A percentile compares a stretch with the other conserved stretches of the same genome.
These are phyloP conservation scores for Aurelia coerulea DNA, from an alignment of 30 jellyfish, hydroid and myxozoan genomes.

Conservation along the genomic window DNA sequence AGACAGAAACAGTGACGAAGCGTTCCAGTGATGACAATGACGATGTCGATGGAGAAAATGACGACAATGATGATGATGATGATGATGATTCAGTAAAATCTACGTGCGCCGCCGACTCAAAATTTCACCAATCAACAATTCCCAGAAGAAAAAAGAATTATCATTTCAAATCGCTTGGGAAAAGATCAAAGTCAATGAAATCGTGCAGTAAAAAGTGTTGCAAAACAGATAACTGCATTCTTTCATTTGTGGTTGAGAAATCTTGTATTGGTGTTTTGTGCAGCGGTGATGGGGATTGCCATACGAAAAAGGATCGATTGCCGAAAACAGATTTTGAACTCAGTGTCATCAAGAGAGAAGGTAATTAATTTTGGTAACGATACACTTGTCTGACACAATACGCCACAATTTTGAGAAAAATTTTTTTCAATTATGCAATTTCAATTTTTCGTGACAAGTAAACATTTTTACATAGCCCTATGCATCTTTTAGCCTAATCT, in stretches of 20 bases:
- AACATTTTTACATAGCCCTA: too few relatives aligned
- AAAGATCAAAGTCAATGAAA: slow-evolving; percentile 36
- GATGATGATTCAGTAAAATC: slow-evolving; percentile 1
- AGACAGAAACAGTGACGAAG: slow-evolving; percentile 7
- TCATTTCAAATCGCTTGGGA: slow-evolving; percentile 58
- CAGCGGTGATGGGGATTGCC: slow-evolving; percentile 89
- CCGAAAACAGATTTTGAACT: slow-evolving; percentile 62
- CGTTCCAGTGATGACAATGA: slow-evolving; percentile 73
- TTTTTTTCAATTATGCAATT: neutral
- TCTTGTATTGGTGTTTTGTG: slow-evolving; percentile 87
- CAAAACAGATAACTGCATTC: slow-evolving; percentile 79
- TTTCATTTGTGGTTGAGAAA: slow-evolving; percentile 74
- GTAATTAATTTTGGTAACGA: slow-evolving; percentile 3
- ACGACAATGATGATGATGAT: slow-evolving; percentile 19
- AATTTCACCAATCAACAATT: slow-evolving; percentile 65
- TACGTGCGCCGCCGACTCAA: slow-evolving; percentile 31
- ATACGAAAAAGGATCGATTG: slow-evolving; percentile 67
- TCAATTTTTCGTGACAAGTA: too few relatives aligned
- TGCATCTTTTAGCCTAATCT: too few relatives aligned
- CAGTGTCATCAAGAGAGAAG: slow-evolving; percentile 36
- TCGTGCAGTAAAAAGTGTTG: slow-evolving; percentile 91
- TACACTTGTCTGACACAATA: neutral
- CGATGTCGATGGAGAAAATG: slow-evolving; percentile 7
- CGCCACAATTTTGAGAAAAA: neutral
- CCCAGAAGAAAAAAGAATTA: slow-evolving; percentile 81